Percentiles rank a stretch among this genome's conserved stretches.
Conservation (phyloP, 2,113 vertebrate genomes). For the Lepus timidus region DNA sequence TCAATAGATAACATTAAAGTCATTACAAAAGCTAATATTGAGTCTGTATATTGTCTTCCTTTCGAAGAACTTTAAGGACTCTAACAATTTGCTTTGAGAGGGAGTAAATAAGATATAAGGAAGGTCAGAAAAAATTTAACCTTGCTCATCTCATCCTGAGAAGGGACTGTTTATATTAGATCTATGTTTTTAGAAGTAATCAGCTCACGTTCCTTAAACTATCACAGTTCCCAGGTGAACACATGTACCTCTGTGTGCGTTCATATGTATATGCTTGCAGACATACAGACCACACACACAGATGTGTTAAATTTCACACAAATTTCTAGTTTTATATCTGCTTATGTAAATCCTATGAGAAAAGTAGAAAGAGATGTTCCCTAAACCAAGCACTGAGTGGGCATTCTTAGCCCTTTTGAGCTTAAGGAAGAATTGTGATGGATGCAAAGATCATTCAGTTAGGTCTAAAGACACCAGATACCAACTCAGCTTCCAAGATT, state of each 20-base stretch:
- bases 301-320: background rate
- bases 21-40: background rate
- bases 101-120: background rate
- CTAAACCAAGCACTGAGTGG: background rate
- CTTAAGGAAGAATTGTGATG: background rate
- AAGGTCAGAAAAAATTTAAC: background rate
- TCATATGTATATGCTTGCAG: fast-evolving
- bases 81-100: slow-evolving; percentile 14
- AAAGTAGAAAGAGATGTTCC: background rate
- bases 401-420: background rate
- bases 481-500: background rate
- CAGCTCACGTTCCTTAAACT: background rate
- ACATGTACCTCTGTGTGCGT: background rate
- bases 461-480: background rate
- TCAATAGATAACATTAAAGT: background rate
- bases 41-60: background rate
- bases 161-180: background rate
- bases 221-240: background rate
- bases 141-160: background rate
- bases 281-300: background rate
- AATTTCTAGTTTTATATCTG: background rate
- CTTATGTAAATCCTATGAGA: background rate
- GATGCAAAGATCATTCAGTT: background rate
- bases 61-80: slow-evolving; percentile 12
- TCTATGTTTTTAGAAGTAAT: background rate